These are phyloP conservation scores for Exaiptasia diaphana DNA, from an alignment of 64 coral and sea anemone species.

Conservation along the genomic window DNA sequence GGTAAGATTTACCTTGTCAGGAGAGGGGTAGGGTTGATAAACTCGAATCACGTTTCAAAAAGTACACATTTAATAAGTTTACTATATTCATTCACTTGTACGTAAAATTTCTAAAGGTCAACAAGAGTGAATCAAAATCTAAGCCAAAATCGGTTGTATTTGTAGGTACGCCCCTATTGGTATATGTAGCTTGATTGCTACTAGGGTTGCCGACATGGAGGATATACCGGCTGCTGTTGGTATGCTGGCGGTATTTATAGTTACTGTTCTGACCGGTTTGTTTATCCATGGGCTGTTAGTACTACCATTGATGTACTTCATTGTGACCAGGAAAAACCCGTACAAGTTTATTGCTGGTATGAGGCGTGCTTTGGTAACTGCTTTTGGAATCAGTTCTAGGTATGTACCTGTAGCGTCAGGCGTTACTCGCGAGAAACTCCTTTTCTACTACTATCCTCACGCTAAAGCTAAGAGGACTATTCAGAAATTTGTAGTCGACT, in stretches of 20 bases:
- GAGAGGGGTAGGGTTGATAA: no score
- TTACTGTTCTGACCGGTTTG: conserved; percentile 61
- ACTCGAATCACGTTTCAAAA: no score
- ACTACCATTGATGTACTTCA: conserved; percentile 59
- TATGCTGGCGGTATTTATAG: conserved; percentile 58
- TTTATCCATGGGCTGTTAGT: conserved; percentile 60
- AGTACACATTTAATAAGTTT: no score
- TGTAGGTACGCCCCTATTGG: conserved; percentile 65
- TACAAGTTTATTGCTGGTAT: conserved; percentile 60
- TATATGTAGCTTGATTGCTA: conserved; percentile 69
- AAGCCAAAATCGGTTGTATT: no score
- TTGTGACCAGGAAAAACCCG: conserved; percentile 50
- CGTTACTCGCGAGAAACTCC: no score
- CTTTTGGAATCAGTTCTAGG: conserved; percentile 73
- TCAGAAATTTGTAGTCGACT: no score
- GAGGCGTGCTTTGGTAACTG: conserved; percentile 57
- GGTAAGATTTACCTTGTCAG: conserved; percentile 52
- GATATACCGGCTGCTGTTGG: conserved; percentile 40
- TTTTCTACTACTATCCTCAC: no score
- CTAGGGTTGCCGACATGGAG: conserved; percentile 58
- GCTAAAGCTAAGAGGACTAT: no score
- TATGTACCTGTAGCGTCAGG: not conserved
- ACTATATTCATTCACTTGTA: no score
- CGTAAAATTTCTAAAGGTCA: no score
- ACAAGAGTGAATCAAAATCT: no score